phyloP scores from a whole-genome alignment of 2,797 vertebrate species.

The Parotocinclus haroldoi region DNA sequence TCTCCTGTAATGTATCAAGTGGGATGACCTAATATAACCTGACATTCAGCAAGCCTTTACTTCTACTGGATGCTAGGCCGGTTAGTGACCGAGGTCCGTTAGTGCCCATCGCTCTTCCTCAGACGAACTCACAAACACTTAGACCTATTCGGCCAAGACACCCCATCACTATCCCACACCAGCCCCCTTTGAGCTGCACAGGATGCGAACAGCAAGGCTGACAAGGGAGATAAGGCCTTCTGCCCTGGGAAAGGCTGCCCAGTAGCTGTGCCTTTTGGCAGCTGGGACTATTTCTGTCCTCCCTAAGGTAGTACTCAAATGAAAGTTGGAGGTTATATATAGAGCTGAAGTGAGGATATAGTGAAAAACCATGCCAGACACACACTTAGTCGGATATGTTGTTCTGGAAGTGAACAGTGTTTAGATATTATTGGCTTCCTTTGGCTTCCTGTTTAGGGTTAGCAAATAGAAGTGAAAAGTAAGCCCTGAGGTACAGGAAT shows the following conservation, averaged over 20 bases:
- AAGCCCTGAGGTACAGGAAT: slow-evolving; percentile 11
- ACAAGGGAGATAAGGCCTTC: slow-evolving; percentile 72
- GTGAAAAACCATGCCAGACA: slow-evolving; percentile 57
- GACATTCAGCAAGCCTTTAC: slow-evolving; percentile 44
- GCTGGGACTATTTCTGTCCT: slow-evolving; percentile 71
- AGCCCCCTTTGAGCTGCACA: slow-evolving; percentile 67
- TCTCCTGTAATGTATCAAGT: slow-evolving; percentile 41
- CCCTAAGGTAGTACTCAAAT: slow-evolving; percentile 66
- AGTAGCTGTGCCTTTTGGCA: slow-evolving; percentile 68
- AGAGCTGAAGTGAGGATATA: slow-evolving; percentile 51
- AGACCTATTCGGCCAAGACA: slow-evolving; percentile 36
- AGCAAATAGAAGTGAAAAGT: slow-evolving; percentile 55
- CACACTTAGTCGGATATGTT: slow-evolving; percentile 69
- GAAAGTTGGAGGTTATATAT: slow-evolving; percentile 73
- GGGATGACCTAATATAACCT: slow-evolving; percentile 34
- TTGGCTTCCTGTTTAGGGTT: slow-evolving; percentile 68
- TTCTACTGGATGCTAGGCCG: slow-evolving; percentile 39
- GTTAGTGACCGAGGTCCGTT: background rate
- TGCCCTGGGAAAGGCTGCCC: slow-evolving; percentile 80
- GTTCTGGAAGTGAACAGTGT: slow-evolving; percentile 64
- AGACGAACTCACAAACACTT: background rate
- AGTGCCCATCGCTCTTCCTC: slow-evolving; percentile 1
- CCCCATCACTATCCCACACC: slow-evolving; percentile 50
- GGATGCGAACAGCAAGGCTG: slow-evolving; percentile 76
- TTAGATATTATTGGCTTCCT: slow-evolving; percentile 70